Evolutionary conservation across 2,797 vertebrate species (phyloP).

Genomic region (Chrosomus eos): DNA sequence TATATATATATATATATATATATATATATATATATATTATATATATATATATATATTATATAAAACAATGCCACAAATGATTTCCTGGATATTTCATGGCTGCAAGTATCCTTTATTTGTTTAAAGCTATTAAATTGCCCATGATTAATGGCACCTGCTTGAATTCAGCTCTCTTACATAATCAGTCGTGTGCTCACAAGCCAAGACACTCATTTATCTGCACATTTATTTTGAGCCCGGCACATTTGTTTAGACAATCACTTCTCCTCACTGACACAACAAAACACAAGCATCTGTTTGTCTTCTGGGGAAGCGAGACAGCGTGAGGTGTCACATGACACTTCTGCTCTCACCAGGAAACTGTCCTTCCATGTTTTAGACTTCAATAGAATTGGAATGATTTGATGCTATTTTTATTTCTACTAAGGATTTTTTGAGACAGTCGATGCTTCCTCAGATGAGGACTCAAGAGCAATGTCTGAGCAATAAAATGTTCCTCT

Average conservation of each 20-base stretch:
- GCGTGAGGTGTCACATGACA: conserved; percentile 33
- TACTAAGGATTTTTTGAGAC: background rate
- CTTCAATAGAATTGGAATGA: background rate
- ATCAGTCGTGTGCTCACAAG: background rate
- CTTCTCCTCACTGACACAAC: conserved; percentile 19
- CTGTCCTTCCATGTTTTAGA: conserved; percentile 2
- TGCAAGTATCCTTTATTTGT: background rate
- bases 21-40: no score
- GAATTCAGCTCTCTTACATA: background rate
- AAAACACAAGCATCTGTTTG: conserved; percentile 49
- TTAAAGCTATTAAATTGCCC: background rate
- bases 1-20: no score
- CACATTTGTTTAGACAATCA: conserved; percentile 21
- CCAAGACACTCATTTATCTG: background rate
- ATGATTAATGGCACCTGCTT: background rate
- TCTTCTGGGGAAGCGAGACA: conserved; percentile 38
- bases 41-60: background rate
- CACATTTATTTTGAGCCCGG: conserved; percentile 36
- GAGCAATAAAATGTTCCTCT: background rate
- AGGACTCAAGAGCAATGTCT: background rate
- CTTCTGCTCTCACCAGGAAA: background rate
- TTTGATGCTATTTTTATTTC: background rate
- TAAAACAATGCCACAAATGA: background rate
- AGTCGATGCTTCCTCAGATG: no score
- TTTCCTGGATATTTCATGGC: background rate